Base-by-base conservation (phyloP, 2,113 vertebrate genomes). In the Melierax canorus region DNA sequence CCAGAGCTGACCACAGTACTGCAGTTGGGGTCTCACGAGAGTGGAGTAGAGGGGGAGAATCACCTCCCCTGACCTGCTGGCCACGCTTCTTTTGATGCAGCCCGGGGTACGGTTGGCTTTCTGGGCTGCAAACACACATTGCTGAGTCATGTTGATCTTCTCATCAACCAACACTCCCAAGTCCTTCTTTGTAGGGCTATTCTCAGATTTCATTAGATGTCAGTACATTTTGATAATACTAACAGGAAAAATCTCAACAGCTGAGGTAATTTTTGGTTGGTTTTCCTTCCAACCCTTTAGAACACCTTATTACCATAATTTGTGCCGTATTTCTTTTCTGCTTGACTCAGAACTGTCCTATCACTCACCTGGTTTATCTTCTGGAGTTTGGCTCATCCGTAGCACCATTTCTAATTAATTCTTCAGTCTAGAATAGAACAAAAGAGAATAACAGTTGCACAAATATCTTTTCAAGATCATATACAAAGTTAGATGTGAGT, bases 331-430 rank as follows among this genome's bases (percentile, higher is more conserved):
- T 36, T 55, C 14, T 86, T 82, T 87, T 66, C 32, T 86, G 15
- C 16, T 85, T 55, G 17, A 45, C 11, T 55, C 58, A 60, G 15
- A 58, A 6, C 4, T 66, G 17, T 41, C 5, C 10, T 56, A 8
- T 46, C 27, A 86, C 84, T 95, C 46, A 77, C 78, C 72, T 63
- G 74, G 74, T 83, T 62, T 79, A 29, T 94, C 75, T 67, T 97
- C 84, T 20, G 38, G 59, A 32, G 46, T 26, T 5, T 29, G 60
- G 13, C 64, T 94, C 78, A 91, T 15, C 9, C 0, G 0, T 8
- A 56, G 68, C 38, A 96, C 86, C 6, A 22, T 87, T 91, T 97
- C 92, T 58, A 98, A 84, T 58, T 98, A 89, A 43, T 91, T 86
- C 88, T 92, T 96, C 79, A 98, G 90, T 93, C 97, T 98, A 84